Base-by-base conservation (phyloP, 2,797 vertebrate genomes). In the Benthosema pterotum region DNA sequence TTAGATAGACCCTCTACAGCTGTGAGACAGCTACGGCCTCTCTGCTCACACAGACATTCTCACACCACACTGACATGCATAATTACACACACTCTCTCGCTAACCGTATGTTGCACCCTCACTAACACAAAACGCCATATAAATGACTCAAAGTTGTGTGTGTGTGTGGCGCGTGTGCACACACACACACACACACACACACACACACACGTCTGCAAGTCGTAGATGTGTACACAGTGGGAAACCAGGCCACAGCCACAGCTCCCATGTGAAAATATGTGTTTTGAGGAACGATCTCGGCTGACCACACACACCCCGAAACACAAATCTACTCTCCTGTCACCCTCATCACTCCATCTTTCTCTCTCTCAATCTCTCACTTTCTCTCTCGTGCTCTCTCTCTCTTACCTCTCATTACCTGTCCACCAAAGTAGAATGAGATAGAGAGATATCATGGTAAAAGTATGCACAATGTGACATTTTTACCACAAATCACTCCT, bases 191-290 rank as follows among this genome's bases (percentile, higher is more conserved):
- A n/a, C n/a, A n/a, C n/a, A n/a, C n/a, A n/a, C n/a, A n/a, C n/a
- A n/a, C n/a, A n/a, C n/a, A n/a, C n/a, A n/a, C n/a, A n/a, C n/a
- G n/a, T n/a, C n/a, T n/a, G n/a, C n/a, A n/a, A n/a, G n/a, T n/a
- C n/a, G n/a, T 38, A 38, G 32, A 7, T 11, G 32, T 38, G 32
- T 66, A 11, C 46, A 68, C 32, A 28, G 8, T 66, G 52, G 57
- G 50, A 68, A 67, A 50, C 52, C 54, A 56, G 70, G 52, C 46
- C 12, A 66, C 60, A 67, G 59, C 59, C 43, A 61, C 42, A 46
- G n/a, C 50, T 69, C 19, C 45, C 9, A 5, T 80, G 71, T 69
- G 74, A 83, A 83, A 83, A 71, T 74, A 77, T 84, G 57, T 83
- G 65, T 77, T 74, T 73, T 57, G 65, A 71, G 7, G 22, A 66